Conservation (phyloP, 2,797 vertebrate genomes). For the Propithecus perrieri region DNA sequence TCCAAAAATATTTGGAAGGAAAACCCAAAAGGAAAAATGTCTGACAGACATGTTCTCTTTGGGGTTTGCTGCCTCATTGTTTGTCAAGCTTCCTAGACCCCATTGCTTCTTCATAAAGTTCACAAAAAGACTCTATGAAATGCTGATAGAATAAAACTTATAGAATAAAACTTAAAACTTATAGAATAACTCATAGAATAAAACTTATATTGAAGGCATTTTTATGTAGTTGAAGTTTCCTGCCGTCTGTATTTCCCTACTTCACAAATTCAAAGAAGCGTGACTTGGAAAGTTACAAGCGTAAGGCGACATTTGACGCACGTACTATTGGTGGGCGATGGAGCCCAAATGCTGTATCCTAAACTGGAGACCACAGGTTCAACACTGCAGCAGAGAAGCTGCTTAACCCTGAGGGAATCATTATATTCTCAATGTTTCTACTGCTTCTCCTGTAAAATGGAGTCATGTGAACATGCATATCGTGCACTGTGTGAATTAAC, state of each 20-base stretch:
- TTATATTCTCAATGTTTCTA: not conserved
- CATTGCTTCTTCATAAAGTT: slow-evolving; percentile 58
- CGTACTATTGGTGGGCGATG: not conserved
- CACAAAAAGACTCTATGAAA: slow-evolving; percentile 63
- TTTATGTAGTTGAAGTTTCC: slow-evolving; percentile 58
- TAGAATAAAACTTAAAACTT: not conserved
- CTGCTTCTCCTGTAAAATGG: not conserved
- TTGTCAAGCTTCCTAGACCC: slow-evolving; percentile 62
- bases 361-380: not conserved
- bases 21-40: slow-evolving; percentile 66
- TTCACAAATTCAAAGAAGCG: slow-evolving; percentile 31
- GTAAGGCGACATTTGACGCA: not conserved
- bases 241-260: slow-evolving; percentile 41
- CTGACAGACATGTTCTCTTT: slow-evolving; percentile 67
- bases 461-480: not conserved
- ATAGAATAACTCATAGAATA: no score
- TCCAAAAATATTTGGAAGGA: slow-evolving; percentile 59
- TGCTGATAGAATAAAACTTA: not conserved
- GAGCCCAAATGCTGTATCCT: not conserved
- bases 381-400: not conserved
- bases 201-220: slow-evolving; percentile 22
- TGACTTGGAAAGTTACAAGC: slow-evolving; percentile 43
- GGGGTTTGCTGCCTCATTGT: slow-evolving; percentile 71
- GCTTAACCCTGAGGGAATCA: not conserved
- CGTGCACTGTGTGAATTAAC: not conserved